phyloP scores from a whole-genome alignment of 2,888 invertebrate species.

The Torymus aiolomorphi region DNA sequence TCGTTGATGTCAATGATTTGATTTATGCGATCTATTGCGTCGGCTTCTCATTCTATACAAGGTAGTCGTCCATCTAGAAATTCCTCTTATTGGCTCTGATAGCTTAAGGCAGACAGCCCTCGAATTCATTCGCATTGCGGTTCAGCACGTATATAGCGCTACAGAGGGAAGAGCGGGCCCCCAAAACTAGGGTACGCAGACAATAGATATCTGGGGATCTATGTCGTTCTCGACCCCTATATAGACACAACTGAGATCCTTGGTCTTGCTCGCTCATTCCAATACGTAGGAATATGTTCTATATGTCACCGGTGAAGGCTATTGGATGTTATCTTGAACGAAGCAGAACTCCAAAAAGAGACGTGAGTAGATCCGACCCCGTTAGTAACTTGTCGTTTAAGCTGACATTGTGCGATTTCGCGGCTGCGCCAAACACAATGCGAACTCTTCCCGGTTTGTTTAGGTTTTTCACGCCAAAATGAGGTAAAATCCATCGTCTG shows the following conservation, averaged over 20 bases:
- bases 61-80: constrained; percentile 12
- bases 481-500: background rate
- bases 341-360: background rate
- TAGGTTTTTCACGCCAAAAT: background rate
- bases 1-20: constrained; percentile 2
- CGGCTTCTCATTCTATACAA: background rate
- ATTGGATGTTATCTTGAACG: background rate
- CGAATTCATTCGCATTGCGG: background rate
- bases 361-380: background rate
- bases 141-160: background rate
- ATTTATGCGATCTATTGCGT: background rate
- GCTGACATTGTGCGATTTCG: background rate
- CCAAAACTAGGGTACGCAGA: background rate
- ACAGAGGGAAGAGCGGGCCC: background rate
- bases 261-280: background rate
- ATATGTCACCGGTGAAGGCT: background rate
- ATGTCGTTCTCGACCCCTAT: background rate
- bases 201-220: background rate
- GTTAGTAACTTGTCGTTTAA: background rate
- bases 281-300: background rate
- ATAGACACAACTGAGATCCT: background rate
- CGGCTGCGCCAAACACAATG: background rate
- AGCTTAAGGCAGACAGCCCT: background rate
- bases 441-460: background rate
- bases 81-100: background rate